Conservation (phyloP, 2,888 invertebrate genomes). For the Catocala fraxini region DNA sequence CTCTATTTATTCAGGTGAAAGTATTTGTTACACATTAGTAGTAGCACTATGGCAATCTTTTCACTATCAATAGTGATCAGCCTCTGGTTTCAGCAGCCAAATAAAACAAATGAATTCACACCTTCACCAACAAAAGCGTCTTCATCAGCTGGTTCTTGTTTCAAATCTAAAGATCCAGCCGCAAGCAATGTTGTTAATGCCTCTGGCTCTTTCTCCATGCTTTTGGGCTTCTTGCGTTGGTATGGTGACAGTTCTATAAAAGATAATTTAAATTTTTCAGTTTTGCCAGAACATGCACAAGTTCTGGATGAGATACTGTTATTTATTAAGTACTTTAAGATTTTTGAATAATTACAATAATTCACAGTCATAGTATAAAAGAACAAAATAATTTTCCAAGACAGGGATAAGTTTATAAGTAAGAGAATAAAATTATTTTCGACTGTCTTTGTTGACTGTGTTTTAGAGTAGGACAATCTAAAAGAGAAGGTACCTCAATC, state of each 20-base stretch:
- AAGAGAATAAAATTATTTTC: no score
- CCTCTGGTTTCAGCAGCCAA: neutral
- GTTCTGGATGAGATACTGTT: neutral
- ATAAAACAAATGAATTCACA: constrained; percentile 27
- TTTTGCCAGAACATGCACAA: no score
- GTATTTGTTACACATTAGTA: no score
- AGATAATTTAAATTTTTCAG: neutral
- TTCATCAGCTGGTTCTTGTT: constrained; percentile 68
- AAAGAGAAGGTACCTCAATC: no score
- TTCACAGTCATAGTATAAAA: neutral
- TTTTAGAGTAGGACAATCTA: no score
- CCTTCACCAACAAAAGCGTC: constrained; percentile 50
- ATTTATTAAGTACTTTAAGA: no score
- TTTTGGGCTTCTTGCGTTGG: constrained; percentile 74
- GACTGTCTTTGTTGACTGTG: no score
- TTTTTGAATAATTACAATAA: neutral
- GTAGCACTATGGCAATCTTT: no score
- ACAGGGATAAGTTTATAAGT: no score
- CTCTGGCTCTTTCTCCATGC: constrained; percentile 63
- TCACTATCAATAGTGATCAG: no score
- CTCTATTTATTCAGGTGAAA: no score
- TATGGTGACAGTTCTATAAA: constrained; percentile 77
- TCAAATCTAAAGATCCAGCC: constrained; percentile 64
- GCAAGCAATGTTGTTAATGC: constrained; percentile 70
- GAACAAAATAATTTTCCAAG: no score